Conservation (phyloP, 2,888 invertebrate genomes). For the Nephrotoma appendiculata region DNA sequence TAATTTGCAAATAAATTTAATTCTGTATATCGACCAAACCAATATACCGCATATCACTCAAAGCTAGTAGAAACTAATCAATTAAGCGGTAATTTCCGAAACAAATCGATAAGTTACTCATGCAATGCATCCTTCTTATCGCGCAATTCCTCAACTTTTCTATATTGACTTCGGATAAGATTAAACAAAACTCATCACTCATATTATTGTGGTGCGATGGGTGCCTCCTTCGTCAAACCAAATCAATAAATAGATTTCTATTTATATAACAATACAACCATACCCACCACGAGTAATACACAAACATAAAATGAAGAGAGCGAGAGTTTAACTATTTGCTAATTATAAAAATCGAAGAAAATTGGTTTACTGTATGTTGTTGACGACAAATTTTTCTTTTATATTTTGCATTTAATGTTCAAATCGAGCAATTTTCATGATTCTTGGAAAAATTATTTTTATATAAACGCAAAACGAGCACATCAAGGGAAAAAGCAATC, state of each 20-base stretch:
- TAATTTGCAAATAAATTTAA: background rate
- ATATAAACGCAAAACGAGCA: background rate
- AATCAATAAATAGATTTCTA: background rate
- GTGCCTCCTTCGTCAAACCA: background rate
- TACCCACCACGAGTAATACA: background rate
- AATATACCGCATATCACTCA: background rate
- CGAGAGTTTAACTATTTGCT: background rate
- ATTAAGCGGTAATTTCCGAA: background rate
- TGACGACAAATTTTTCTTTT: background rate
- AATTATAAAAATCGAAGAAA: background rate
- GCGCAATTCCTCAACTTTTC: background rate
- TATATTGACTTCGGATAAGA: background rate
- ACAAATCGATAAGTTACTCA: background rate
- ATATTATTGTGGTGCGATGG: background rate
- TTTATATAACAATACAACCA: background rate
- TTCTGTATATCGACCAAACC: background rate
- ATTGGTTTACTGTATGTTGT: background rate
- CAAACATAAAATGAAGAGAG: background rate
- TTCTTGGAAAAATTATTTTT: background rate
- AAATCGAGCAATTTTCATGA: background rate
- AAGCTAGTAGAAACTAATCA: background rate
- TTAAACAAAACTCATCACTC: background rate
- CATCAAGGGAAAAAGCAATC: background rate
- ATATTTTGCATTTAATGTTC: background rate
- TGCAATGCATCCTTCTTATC: background rate